phyloP scores from a whole-genome alignment of 2,113 vertebrate genomes.

The Uria aalge region DNA sequence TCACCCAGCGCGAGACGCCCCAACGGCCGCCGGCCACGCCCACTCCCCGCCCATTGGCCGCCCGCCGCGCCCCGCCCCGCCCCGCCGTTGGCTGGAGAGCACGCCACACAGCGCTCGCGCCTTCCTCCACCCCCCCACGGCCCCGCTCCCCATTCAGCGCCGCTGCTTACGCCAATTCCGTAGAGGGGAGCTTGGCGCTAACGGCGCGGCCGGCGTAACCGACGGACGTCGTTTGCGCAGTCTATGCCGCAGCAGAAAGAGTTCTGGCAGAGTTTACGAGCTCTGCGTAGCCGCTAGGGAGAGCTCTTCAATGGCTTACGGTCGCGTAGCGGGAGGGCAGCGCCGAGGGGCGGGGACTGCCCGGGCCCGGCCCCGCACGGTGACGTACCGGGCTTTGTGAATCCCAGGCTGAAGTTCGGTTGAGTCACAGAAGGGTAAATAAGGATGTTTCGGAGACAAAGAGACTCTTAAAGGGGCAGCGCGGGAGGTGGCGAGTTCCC shows the following conservation, averaged over 20 bases:
- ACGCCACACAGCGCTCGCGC: slow-evolving; percentile 15
- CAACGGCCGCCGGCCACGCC: slow-evolving; percentile 58
- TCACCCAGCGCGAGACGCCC: slow-evolving; percentile 78
- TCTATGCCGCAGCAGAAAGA: not conserved
- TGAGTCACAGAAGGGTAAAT: slow-evolving; percentile 70
- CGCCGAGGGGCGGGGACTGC: not conserved
- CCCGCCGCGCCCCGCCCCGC: slow-evolving; percentile 2
- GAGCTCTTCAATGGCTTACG: not conserved
- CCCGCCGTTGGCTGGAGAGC: not conserved
- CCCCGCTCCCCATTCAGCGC: not conserved
- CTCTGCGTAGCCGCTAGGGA: not conserved
- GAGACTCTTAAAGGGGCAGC: slow-evolving; percentile 72
- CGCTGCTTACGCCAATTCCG: slow-evolving; percentile 13
- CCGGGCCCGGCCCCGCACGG: slow-evolving; percentile 15
- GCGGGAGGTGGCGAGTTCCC: not conserved
- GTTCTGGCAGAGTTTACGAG: not conserved
- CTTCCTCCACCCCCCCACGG: not conserved
- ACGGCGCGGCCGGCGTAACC: not conserved
- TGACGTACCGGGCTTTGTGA: slow-evolving; percentile 51
- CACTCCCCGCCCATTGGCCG: slow-evolving; percentile 46
- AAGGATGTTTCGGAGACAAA: slow-evolving; percentile 75
- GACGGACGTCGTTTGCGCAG: not conserved
- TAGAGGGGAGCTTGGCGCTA: not conserved
- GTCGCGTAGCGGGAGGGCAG: not conserved
- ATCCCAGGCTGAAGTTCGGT: slow-evolving; percentile 67